phyloP scores from a whole-genome alignment of 2,113 vertebrate species.

The Anser brachyrhynchus region DNA sequence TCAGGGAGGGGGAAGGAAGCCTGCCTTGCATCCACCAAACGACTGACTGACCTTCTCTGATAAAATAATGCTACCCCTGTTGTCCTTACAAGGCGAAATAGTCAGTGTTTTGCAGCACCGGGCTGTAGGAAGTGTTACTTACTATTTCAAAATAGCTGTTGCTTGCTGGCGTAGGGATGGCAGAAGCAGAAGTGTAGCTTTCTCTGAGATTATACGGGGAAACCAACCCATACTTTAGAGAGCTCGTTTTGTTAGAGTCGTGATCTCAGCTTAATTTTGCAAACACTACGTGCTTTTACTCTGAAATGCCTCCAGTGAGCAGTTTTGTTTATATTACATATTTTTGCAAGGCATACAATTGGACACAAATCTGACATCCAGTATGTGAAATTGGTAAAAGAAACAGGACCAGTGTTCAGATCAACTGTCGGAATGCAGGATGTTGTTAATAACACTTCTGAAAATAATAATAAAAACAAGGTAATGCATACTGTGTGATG shows the following conservation, averaged over 20 bases:
- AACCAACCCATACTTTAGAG: background rate
- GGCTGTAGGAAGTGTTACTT: background rate
- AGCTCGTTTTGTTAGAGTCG: background rate
- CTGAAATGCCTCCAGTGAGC: background rate
- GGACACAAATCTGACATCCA: background rate
- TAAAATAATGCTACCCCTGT: background rate
- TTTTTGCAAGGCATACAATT: background rate
- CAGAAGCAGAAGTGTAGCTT: background rate
- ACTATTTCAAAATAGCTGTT: background rate
- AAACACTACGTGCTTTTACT: background rate
- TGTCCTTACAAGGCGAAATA: background rate
- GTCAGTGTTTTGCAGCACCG: background rate
- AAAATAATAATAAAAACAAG: background rate
- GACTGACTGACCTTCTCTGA: background rate
- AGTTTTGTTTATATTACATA: background rate
- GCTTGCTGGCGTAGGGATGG: background rate
- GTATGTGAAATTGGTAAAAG: background rate
- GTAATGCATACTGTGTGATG: background rate
- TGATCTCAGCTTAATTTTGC: constrained; percentile 2
- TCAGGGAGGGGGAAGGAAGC: background rate
- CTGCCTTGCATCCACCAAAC: background rate
- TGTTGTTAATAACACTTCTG: background rate
- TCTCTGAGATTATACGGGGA: background rate
- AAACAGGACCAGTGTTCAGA: background rate
- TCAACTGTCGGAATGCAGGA: background rate